Base-by-base conservation (phyloP, 2,888 invertebrate species). In the Ichneumon xanthorius region DNA sequence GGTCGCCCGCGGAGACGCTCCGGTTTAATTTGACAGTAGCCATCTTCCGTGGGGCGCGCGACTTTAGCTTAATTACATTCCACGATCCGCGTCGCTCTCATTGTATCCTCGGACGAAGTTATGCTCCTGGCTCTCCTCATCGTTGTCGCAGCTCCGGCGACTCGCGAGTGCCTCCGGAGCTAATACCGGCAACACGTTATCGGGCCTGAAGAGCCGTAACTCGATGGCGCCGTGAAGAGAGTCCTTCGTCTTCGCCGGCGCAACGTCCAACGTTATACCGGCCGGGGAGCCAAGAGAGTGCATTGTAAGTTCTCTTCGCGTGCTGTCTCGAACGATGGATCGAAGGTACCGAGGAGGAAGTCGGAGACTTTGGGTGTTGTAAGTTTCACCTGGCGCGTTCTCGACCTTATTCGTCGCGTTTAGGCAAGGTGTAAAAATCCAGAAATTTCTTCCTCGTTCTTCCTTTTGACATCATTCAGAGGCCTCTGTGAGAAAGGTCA, bases 61-160 rank as follows among this genome's bases (percentile, higher is more conserved):
- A 90, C 91, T 90, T 90, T 89, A 83, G 90, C 92, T 92, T 92
- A 93, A 92, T 92, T 93, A 92, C 92, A 93, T 92, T 92, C 92
- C 92, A 88, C 89, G 87, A 88, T 89, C 85, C 85, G 79, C 71
- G 68, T 72, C 86, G 78, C 87, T 87, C 89, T 91, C 89, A 92
- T 91, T 90, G 91, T 91, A 89, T 90, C 87, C 89, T 88, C 87
- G 86, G 88, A 89, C 88, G 79, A 87, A 91, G 90, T 91, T 91
- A 91, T 90, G 92, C 87, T 87, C 72, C 48, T 48, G 68, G 40
- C 45, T 37, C 58, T 58, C 71, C 22, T 50, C 75, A 61, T 73
- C 65, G 61, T 58, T 71, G 48, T 53, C 55, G 19, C 16, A 26
- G 70, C 50, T 30, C 30, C 53, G n/a, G 53, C 11, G 30, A 26